A percentile compares a stretch with the other conserved stretches of the same genome.
Conservation (phyloP, 2,113 vertebrate species). For the Amblyopsis rosae region DNA sequence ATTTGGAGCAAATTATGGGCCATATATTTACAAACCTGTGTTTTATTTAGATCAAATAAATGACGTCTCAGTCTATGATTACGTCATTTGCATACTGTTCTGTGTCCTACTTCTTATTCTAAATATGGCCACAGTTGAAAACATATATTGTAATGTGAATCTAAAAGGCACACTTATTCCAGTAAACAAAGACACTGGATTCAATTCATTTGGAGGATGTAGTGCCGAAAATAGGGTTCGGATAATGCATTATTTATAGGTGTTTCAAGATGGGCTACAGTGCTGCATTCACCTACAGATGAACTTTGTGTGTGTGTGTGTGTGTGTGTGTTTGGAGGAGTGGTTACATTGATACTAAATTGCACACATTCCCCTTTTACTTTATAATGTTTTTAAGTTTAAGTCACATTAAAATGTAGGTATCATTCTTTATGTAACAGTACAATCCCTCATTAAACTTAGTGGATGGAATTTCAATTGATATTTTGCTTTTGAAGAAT, state of each 20-base stretch:
- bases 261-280: conserved; percentile 20
- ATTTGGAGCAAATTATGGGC: not conserved
- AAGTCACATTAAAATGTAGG: conserved; percentile 37
- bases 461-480: conserved; percentile 32
- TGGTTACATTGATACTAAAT: not conserved
- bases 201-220: conserved; percentile 11
- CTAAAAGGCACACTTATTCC: conserved; percentile 7
- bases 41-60: conserved; percentile 34
- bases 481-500: conserved; percentile 45
- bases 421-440: conserved; percentile 13
- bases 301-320: not conserved
- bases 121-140: not conserved
- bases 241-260: conserved; percentile 41
- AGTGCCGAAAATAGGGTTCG: conserved; percentile 11
- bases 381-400: conserved; percentile 33
- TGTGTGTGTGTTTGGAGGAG: not conserved
- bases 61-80: conserved; percentile 12
- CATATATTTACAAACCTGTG: conserved; percentile 6
- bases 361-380: not conserved
- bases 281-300: not conserved
- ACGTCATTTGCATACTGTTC: conserved; percentile 13
- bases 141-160: not conserved
- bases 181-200: conserved; percentile 14
- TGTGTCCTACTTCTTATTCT: not conserved
- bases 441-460: no score